A percentile compares a stretch with the other conserved stretches of the same genome.
phyloP scores from a whole-genome alignment of 2,113 vertebrate species.

The Aptenodytes forsteri region DNA sequence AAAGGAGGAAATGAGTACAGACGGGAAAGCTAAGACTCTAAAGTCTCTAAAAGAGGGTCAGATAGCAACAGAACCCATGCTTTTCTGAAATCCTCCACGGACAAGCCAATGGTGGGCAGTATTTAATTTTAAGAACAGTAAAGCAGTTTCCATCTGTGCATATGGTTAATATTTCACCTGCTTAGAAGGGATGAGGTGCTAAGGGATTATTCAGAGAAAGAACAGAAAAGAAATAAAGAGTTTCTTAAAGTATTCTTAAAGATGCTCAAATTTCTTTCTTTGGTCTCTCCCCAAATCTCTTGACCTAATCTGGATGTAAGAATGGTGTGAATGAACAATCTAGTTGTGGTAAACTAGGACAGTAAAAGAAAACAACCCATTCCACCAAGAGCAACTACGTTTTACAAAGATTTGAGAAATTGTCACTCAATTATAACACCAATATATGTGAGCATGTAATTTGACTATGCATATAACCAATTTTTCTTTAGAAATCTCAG shows the following conservation, averaged over 20 bases:
- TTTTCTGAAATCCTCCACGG: background rate
- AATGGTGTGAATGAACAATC: background rate
- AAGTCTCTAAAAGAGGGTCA: background rate
- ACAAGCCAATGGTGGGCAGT: background rate
- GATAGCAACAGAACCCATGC: background rate
- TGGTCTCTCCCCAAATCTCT: background rate
- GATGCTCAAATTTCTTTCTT: background rate
- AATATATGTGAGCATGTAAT: background rate
- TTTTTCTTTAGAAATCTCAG: background rate
- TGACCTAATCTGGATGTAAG: background rate
- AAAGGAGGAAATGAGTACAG: background rate
- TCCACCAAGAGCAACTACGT: background rate
- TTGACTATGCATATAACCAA: background rate
- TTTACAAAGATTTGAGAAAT: background rate
- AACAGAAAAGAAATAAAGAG: background rate
- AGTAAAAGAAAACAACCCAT: background rate
- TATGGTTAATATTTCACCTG: background rate
- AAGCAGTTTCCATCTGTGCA: background rate
- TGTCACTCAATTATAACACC: background rate
- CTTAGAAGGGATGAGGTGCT: background rate
- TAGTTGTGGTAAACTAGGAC: background rate
- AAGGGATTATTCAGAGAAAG: background rate
- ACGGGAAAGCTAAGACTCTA: background rate
- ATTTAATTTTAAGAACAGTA: constrained; percentile 15
- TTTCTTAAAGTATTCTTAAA: background rate